Percentiles rank a stretch among this genome's conserved stretches.
phyloP scores from a whole-genome alignment of 2,888 invertebrate species.

The Crioceris asparagi region DNA sequence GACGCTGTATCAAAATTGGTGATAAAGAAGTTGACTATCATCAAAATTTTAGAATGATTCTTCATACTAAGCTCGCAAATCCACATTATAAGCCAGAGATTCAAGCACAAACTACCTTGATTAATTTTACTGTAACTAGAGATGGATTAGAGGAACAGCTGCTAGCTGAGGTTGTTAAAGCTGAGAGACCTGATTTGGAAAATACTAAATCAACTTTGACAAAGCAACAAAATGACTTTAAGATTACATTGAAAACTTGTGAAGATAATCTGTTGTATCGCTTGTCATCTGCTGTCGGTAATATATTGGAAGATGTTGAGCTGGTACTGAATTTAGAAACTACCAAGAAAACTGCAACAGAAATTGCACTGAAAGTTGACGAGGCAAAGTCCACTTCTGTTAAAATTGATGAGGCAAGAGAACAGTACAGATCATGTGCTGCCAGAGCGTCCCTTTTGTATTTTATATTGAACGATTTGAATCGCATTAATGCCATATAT shows the following conservation, averaged over 20 bases:
- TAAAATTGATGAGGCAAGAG: constrained; percentile 85
- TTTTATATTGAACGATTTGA: constrained; percentile 85
- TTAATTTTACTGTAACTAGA: constrained; percentile 90
- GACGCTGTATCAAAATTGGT: constrained; percentile 71
- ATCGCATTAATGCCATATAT: constrained; percentile 89
- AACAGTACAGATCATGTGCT: constrained; percentile 78
- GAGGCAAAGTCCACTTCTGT: constrained; percentile 79
- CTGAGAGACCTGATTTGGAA: constrained; percentile 87
- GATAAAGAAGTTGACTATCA: constrained; percentile 88
- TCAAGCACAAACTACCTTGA: constrained; percentile 91
- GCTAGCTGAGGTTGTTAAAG: constrained; percentile 85
- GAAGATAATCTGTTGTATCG: constrained; percentile 84
- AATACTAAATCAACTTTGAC: constrained; percentile 70
- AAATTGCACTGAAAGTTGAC: constrained; percentile 76
- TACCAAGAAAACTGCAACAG: constrained; percentile 85
- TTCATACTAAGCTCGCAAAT: constrained; percentile 90
- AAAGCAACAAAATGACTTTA: constrained; percentile 88
- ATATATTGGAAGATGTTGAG: constrained; percentile 78
- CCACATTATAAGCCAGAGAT: constrained; percentile 95
- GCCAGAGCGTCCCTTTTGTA: constrained; percentile 80
- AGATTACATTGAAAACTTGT: constrained; percentile 79
- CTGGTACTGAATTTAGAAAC: constrained; percentile 87
- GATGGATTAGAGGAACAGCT: constrained; percentile 90
- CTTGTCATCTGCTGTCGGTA: constrained; percentile 81
- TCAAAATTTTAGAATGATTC: constrained; percentile 66